Evolutionary conservation across 2,797 vertebrate genomes (phyloP).

Genomic region (Silurus lanzhouensis): DNA sequence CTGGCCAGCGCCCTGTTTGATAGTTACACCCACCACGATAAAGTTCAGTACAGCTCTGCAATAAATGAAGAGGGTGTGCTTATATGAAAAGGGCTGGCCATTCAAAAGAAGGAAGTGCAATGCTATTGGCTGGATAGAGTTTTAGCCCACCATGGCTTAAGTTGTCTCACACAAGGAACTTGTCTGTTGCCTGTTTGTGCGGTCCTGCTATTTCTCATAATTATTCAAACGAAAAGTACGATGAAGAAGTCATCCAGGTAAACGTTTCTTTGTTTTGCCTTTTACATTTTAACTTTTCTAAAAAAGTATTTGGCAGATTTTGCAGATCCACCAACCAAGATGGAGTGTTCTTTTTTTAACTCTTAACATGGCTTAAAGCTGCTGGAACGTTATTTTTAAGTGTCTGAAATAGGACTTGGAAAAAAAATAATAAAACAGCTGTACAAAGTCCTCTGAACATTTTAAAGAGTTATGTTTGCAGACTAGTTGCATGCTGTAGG

Average conservation of each 20-base stretch:
- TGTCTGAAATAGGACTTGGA: constrained; percentile 18
- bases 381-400: neutral
- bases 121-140: constrained; percentile 67
- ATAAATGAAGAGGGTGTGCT: constrained; percentile 55
- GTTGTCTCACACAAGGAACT: constrained; percentile 74
- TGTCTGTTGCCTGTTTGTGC: constrained; percentile 50
- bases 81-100: constrained; percentile 52
- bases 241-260: constrained; percentile 80
- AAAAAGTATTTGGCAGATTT: constrained; percentile 19
- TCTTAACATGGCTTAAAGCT: neutral
- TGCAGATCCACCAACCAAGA: neutral
- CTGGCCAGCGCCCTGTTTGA: constrained; percentile 13
- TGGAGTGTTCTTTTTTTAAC: neutral
- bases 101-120: constrained; percentile 54
- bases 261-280: constrained; percentile 42
- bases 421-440: neutral
- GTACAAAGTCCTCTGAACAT: neutral
- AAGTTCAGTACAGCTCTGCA: constrained; percentile 50
- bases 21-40: constrained; percentile 58
- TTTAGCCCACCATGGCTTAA: constrained; percentile 61
- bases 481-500: neutral
- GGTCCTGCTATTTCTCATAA: constrained; percentile 41
- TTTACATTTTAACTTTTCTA: neutral
- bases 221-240: constrained; percentile 57
- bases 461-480: neutral